Percentiles rank a stretch among this genome's conserved stretches.
phyloP scores from a whole-genome alignment of 2,797 vertebrate species.

The Anabacerthia variegaticeps region DNA sequence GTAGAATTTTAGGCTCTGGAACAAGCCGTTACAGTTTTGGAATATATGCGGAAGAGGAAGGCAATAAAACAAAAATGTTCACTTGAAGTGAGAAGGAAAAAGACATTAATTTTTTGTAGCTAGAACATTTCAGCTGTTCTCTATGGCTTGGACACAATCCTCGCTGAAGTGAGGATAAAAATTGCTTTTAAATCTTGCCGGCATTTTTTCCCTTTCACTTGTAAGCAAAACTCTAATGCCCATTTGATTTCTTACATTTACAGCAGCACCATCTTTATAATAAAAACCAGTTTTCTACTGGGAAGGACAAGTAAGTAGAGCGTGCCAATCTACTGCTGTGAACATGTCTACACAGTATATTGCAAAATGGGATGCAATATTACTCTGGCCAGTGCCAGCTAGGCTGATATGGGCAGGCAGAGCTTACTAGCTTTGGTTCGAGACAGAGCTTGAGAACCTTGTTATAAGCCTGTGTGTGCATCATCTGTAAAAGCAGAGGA shows the following conservation, averaged over 20 bases:
- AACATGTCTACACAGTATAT: neutral
- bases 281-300: neutral
- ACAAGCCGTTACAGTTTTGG: neutral
- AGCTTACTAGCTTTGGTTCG: neutral
- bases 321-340: neutral
- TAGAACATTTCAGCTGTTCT: neutral
- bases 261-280: neutral
- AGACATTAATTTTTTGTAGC: neutral
- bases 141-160: neutral
- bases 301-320: neutral
- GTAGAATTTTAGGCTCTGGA: slow-evolving; percentile 8
- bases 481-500: neutral
- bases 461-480: neutral
- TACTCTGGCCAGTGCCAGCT: neutral
- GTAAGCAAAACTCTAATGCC: neutral
- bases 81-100: neutral
- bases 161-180: neutral
- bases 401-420: neutral
- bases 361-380: neutral
- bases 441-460: neutral
- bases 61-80: neutral
- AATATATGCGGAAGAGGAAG: neutral
- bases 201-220: neutral
- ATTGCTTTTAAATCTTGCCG: neutral
- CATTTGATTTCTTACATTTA: neutral